Conservation (phyloP, 2,113 vertebrate genomes). For the Gila orcuttii region DNA sequence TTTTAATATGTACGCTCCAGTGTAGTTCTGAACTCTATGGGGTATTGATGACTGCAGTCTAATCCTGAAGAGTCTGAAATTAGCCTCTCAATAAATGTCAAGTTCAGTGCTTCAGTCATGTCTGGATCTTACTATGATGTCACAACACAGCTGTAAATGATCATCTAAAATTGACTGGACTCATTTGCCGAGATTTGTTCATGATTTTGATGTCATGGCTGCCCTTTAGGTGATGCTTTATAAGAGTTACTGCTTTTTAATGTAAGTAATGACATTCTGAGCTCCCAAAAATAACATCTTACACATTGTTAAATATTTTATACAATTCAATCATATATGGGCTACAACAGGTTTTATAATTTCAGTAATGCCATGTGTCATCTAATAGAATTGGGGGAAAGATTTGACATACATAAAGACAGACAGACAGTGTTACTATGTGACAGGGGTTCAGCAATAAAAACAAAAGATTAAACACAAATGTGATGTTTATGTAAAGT, state of each 20-base stretch:
- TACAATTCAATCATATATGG: not conserved
- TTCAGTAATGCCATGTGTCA: not conserved
- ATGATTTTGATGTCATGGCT: not conserved
- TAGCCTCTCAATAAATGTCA: conserved; percentile 21
- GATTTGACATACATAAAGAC: too few species aligned
- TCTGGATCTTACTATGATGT: not conserved
- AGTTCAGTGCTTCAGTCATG: not conserved
- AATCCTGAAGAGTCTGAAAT: conserved; percentile 24
- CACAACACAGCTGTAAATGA: conserved; percentile 30
- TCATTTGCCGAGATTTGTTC: conserved; percentile 26
- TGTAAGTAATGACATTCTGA: conserved; percentile 10
- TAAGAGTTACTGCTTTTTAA: not conserved
- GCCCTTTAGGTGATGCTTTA: conserved; percentile 23
- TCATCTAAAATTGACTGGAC: conserved; percentile 10
- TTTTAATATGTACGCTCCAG: not conserved
- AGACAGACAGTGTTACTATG: too few species aligned
- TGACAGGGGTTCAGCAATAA: too few species aligned
- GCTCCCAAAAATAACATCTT: not conserved
- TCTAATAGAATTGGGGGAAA: too few species aligned
- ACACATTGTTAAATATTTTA: not conserved
- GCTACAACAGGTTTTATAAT: not conserved
- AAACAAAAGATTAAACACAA: too few species aligned
- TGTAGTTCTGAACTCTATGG: too few species aligned
- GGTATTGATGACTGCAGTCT: conserved; percentile 13
- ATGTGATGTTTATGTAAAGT: too few species aligned